Base-by-base conservation (phyloP, 2,797 vertebrate species). In the Typhlichthys eigenmanni region DNA sequence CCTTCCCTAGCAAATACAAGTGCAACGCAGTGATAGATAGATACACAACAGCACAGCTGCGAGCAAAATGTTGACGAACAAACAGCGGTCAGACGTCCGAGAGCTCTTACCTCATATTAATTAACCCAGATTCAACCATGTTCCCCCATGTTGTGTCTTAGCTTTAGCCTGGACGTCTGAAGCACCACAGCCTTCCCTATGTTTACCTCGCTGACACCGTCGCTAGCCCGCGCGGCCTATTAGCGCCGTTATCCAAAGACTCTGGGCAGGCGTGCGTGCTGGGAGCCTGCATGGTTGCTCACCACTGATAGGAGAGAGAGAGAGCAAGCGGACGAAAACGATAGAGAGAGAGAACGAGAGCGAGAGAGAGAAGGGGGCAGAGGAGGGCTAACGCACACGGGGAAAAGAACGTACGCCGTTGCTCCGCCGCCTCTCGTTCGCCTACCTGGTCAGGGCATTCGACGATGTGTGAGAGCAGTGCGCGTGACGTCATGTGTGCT, bases 41-140 rank as follows among this genome's bases (percentile, higher is more conserved):
- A 60, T 51, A 54, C 29, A 4, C 7, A 50, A 3, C 7, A 43
- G 2, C 7, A 66, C 4, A 56, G 60, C 34, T 66, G 43, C 0
- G 47, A 16, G 53, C 64, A 29, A 68, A 51, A 47, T 47, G 1
- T 34, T n/a, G 54, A 38, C 24, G 16, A 43, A 64, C 38, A 6
- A 59, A 32, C 49, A 55, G 6, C 2, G 55, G 47, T n/a, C 1
- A 62, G 5, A 64, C 53, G 47, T 55, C 19, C 0, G 54, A 55
- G 4, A 16, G 45, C 3, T 58, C 87, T 85, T 85, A 87, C 87
- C 80, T 86, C 74, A 17, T 72, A 60, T 19, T 70, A 46, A 49
- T 47, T 29, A 29, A 49, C 61, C 29, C 6, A 66, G 72, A 72
- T 45, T 69, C 60, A 61, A 68, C 51, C 65, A 16, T 53, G 38